These are phyloP conservation scores for Dynastes maya DNA, from an alignment of 2,888 invertebrate species.

Conservation along the genomic window DNA sequence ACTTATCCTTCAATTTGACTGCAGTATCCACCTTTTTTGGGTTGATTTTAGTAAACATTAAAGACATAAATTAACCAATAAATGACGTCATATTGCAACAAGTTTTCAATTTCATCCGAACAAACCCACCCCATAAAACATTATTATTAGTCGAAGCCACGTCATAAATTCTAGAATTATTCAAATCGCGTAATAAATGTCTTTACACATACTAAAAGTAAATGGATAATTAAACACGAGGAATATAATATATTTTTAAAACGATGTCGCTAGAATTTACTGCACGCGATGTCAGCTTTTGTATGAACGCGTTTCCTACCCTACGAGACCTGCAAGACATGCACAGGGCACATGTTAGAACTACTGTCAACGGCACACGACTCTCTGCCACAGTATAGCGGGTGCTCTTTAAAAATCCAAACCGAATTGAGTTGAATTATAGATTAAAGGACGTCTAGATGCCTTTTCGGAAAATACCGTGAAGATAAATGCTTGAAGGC, in stretches of 20 bases:
- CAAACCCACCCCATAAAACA: no score
- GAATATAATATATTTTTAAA: slow-evolving; percentile 17
- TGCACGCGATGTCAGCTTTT: slow-evolving; percentile 35
- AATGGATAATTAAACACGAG: slow-evolving; percentile 28
- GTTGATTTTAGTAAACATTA: no score
- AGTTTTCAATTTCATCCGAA: no score
- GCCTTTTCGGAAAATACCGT: no score
- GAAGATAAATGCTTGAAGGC: no score
- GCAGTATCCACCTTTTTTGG: no score
- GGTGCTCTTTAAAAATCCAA: neutral
- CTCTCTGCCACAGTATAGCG: neutral
- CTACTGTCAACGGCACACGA: neutral
- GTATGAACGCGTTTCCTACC: neutral
- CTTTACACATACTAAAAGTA: slow-evolving; percentile 38
- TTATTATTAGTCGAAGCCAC: neutral
- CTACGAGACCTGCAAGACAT: neutral
- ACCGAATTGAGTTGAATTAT: neutral
- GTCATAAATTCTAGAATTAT: slow-evolving; percentile 28
- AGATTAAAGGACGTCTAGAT: slow-evolving; percentile 6
- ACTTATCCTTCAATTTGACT: no score
- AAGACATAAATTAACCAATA: no score
- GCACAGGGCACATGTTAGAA: neutral
- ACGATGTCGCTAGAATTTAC: slow-evolving; percentile 19
- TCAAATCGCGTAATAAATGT: slow-evolving; percentile 37
- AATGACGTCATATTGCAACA: no score